phyloP scores from a whole-genome alignment of 2,113 vertebrate genomes.

The Catharus minimus region DNA sequence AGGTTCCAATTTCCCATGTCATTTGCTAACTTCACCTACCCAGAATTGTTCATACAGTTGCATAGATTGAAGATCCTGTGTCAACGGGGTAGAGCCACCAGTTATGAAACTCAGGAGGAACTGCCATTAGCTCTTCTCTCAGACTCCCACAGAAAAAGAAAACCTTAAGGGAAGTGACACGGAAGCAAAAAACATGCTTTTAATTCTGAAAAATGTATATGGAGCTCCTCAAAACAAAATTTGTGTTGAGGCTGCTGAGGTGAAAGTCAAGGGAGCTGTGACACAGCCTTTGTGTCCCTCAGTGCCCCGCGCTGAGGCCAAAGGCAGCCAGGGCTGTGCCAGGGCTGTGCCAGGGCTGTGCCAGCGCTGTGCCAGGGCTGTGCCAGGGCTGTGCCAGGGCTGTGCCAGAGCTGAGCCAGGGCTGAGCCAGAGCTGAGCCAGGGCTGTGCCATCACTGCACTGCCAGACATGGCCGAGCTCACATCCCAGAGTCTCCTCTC shows the following conservation, averaged over 20 bases:
- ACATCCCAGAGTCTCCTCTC: neutral
- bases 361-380: too few species aligned
- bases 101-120: neutral
- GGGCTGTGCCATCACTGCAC: neutral
- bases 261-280: neutral
- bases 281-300: neutral
- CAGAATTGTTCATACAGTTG: neutral
- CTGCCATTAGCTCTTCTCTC: neutral
- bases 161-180: neutral
- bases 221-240: neutral
- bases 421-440: neutral
- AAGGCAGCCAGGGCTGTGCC: neutral
- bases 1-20: neutral
- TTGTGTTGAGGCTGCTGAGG: neutral
- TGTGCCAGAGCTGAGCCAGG: too few species aligned
- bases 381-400: too few species aligned
- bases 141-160: neutral
- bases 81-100: neutral
- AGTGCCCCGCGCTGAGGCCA: rapidly evolving
- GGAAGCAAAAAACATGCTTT: neutral
- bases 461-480: rapidly evolving
- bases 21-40: neutral
- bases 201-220: neutral
- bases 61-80: neutral
- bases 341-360: neutral